Evolutionary conservation across 2,797 vertebrate species (phyloP).

Genomic region (Neosilurus hyrtlii): DNA sequence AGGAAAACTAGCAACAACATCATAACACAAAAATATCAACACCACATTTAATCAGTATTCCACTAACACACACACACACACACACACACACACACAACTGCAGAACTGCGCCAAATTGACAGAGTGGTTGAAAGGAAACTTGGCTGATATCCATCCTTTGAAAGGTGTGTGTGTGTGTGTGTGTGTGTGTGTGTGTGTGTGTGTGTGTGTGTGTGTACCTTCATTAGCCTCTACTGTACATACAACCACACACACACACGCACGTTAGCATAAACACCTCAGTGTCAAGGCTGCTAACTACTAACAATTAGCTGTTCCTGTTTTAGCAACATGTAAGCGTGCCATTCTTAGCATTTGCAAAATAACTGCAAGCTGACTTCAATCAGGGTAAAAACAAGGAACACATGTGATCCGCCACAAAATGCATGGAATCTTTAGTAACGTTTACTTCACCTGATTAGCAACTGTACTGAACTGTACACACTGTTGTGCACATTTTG

Average conservation of each 20-base stretch:
- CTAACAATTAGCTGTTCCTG: neutral
- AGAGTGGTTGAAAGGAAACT: conserved; percentile 43
- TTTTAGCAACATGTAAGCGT: neutral
- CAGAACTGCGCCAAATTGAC: conserved; percentile 7
- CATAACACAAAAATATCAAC: neutral
- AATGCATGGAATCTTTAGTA: no score
- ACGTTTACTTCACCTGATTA: neutral
- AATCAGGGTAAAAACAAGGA: neutral
- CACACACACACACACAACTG: neutral
- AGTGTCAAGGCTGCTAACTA: neutral
- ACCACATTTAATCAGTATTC: neutral
- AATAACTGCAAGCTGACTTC: neutral
- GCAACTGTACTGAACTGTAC: neutral
- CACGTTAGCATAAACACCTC: neutral
- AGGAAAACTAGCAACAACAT: neutral
- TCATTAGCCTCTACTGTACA: conserved; percentile 29
- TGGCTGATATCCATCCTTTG: conserved; percentile 36
- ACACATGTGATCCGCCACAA: no score
- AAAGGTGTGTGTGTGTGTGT: conserved; percentile 38
- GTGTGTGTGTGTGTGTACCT: no score
- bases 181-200: no score
- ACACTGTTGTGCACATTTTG: no score
- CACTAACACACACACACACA: neutral
- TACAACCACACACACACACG: neutral
- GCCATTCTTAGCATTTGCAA: neutral